Base-by-base conservation (phyloP, 1,140 invertebrate genomes). In the Drosophila cardini region DNA sequence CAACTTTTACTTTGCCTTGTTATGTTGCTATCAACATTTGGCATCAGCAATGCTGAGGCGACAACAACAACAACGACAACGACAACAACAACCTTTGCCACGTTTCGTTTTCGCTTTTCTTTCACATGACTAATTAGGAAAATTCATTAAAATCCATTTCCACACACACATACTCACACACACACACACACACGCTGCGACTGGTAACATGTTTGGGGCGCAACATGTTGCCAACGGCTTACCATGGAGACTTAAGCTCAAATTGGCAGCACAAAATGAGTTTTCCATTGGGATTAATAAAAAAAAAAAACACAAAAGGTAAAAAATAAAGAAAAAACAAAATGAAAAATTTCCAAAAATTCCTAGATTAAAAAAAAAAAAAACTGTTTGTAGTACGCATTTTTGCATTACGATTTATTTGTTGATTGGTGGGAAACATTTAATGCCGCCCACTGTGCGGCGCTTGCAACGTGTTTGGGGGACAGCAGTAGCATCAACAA, bases 121-220 rank as follows among this genome's bases (percentile, higher is more conserved):
- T 80, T 80, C 81, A 85, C 81, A 80, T 64, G 74, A 70, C 82
- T 80, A 85, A 85, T 85, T 85, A 85, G 82, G 81, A 80, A 85
- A 85, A 85, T 71, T 77, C 70, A 73, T 68, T 65, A 73, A 72
- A 67, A 76, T 40, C 34, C 62, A 52, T 52, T 30, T 52, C 48
- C 38, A 67, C 18, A 60, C 32, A 62, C 18, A 43, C 16, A 57
- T 13, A 69, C 9, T 45, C 18, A 69, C 15, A 70, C 38, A 69
- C 50, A 74, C 15, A 53, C 36, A 10, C 30, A 36, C 36, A 52
- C 43, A 62, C 46, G 58, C 43, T 10, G 36, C 21, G 13, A 32
- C 45, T 70, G 69, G 40, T 34, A 85, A 85, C 78, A 85, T 86
- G 82, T 81, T 85, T 85, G 75, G 46, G 45, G 40, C 64, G 65